Base-by-base conservation (phyloP, 2,113 vertebrate species). In the Cyanistes caeruleus region DNA sequence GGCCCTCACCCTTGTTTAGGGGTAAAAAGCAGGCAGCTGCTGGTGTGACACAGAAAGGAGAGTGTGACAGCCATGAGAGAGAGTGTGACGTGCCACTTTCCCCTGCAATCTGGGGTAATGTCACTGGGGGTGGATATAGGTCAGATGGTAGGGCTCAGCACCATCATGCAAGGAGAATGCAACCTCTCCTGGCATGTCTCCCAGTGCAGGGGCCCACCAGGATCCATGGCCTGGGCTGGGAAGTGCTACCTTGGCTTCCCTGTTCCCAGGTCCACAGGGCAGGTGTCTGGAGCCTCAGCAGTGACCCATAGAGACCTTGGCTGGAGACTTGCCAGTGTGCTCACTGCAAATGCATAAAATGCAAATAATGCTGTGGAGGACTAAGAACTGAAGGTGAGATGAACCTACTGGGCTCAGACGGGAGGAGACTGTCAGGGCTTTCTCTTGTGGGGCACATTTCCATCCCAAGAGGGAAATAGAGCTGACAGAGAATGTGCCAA, bases 111-210 rank as follows among this genome's bases (percentile, higher is more conserved):
- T 92, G 64, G 35, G 30, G 31, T 44, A 41, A 46, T 1, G 11
- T n/a, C 33, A 37, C 25, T 0, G 0, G 9, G 18, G 41, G 3
- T 24, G 28, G 48, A 7, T 20, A 12, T 0, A 35, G 48, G 52
- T 15, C 30, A 51, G 17, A 43, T 0, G 0, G 6, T 33, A 48
- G 4, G 21, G 56, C 41, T 79, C 53, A 81, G 74, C 58, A 62
- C 17, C 15, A 11, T 1, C 3, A 28, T 9, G 17, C 43, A 25
- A 37, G 14, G 0, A 62, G 53, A 52, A 24, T 18, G 13, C n/a
- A 86, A 4, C 56, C 5, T 44, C 28, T 53, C 44, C 18, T 46
- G 44, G 53, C 31, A 25, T 44, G 24, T 7, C 5, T 22, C 11
- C 0, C 2, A 24, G 35, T 2, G 8, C n/a, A 41, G 43, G 13